Evolutionary conservation across 2,797 vertebrate species (phyloP).

Genomic region (Cynopterus sphinx): DNA sequence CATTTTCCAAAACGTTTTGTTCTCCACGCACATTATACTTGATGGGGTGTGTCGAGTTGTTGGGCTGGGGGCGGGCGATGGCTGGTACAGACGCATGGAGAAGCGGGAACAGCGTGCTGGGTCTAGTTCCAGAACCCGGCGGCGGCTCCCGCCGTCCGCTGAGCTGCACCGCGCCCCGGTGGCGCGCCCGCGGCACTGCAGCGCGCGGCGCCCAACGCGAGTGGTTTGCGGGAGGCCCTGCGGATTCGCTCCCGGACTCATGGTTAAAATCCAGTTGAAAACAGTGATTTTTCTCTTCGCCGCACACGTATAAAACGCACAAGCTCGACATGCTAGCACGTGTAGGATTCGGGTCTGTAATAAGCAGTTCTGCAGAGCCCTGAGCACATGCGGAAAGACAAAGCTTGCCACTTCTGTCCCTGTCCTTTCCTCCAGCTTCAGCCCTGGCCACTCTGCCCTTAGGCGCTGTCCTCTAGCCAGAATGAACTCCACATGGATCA

Average conservation of each 20-base stretch:
- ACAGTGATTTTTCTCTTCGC: neutral
- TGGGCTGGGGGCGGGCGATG: fast-evolving
- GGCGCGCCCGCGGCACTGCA: conserved; percentile 34
- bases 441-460: neutral
- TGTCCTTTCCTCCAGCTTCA: neutral
- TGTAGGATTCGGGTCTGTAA: neutral
- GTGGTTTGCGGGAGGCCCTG: neutral
- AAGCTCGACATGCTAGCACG: neutral
- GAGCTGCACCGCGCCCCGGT: conserved; percentile 65
- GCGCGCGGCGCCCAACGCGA: neutral
- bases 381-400: neutral
- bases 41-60: neutral
- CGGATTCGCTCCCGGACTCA: neutral
- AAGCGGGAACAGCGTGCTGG: fast-evolving
- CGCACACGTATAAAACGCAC: conserved; percentile 3
- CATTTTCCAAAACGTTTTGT: neutral
- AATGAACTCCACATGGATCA: neutral
- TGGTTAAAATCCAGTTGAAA: conserved; percentile 10
- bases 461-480: no score
- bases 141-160: neutral
- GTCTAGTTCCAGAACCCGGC: neutral
- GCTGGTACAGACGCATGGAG: neutral
- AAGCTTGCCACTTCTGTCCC: no score
- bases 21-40: neutral
- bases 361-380: neutral